phyloP scores from a whole-genome alignment of 35 echinoderm and acorn worm genomes.

The Strongylocentrotus purpuratus region DNA sequence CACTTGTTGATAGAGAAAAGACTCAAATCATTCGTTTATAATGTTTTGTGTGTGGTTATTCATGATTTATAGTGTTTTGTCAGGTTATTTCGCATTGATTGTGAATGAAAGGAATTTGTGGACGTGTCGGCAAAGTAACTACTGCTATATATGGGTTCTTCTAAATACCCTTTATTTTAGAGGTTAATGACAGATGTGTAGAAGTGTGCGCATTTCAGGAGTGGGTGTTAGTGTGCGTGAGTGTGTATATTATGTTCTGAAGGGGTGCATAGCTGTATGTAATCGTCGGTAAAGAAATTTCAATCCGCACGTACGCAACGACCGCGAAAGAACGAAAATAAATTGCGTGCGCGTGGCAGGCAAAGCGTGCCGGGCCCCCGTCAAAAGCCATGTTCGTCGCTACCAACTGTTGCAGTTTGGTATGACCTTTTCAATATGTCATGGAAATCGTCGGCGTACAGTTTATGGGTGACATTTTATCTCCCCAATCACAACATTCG shows the following conservation, averaged over 20 bases:
- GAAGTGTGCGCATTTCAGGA: not conserved
- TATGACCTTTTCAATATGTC: not conserved
- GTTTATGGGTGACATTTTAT: slow-evolving; percentile 22
- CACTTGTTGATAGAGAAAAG: too few relatives aligned
- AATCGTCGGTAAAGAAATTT: not conserved
- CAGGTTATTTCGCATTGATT: too few relatives aligned
- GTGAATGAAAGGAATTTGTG: too few relatives aligned
- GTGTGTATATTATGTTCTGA: not conserved
- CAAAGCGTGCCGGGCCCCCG: not conserved
- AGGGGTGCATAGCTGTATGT: not conserved
- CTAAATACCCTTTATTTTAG: not conserved
- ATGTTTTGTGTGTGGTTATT: too few relatives aligned
- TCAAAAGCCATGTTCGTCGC: not conserved
- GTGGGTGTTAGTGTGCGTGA: not conserved
- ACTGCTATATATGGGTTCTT: not conserved
- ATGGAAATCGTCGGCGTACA: not conserved
- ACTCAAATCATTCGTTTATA: too few relatives aligned
- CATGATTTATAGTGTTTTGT: too few relatives aligned
- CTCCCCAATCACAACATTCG: slow-evolving; percentile 29
- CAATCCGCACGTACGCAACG: slow-evolving; percentile 24
- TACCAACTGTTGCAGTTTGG: slow-evolving; percentile 29
- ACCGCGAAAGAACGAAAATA: not conserved
- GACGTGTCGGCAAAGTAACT: too few relatives aligned
- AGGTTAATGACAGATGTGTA: not conserved
- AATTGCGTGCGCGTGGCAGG: slow-evolving; percentile 6